Base-by-base conservation (phyloP, 2,888 invertebrate species). In the Autographa gamma region DNA sequence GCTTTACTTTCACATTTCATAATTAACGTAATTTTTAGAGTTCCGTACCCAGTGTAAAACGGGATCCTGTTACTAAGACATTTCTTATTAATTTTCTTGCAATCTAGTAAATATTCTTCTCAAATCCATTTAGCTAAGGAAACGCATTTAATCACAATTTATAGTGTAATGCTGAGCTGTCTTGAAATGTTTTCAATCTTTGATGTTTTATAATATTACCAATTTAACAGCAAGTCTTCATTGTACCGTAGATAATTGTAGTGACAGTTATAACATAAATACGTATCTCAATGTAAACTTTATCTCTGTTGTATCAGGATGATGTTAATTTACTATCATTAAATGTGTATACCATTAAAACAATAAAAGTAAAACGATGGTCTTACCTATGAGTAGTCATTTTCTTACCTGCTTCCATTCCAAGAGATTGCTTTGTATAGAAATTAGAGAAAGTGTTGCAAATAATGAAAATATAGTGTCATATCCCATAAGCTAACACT, bases 361-460 rank as follows among this genome's bases (percentile, higher is more conserved):
- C 59, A 56, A 58, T 54, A 31, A n/a, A 38, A 78, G 64, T 74
- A 76, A 76, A 76, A 54, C 14, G 16, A 41, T 18, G 9, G 18
- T 43, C 34, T 48, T 38, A 6, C 60, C 52, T 52, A 1, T 19
- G 48, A 56, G 43, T 70, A 66, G 74, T 66, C 52, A 60, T 76
- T 77, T 43, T 11, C 25, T 25, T 63, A 19, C 61, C 56, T 59
- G 18, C 16, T 59, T 41, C 52, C 16, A 38, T 38, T 38, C 11
- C 8, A 38, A 9, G 8, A 11, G 8, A 11, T 11, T 11, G 11
- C 38, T 38, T 38, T 11, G 9, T 38, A 11, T 38, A 11, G 38
- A 11, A 38, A 38, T 38, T 11, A 11, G 38, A 38, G 11, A 11
- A 38, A 38, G 38, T 11, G 11, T 34, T 34, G 34, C 34, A 6